Evolutionary conservation across 2,888 invertebrate species (phyloP), one percentile per base, ranked within the genome.

Genomic region (Augochlorella aurata): DNA sequence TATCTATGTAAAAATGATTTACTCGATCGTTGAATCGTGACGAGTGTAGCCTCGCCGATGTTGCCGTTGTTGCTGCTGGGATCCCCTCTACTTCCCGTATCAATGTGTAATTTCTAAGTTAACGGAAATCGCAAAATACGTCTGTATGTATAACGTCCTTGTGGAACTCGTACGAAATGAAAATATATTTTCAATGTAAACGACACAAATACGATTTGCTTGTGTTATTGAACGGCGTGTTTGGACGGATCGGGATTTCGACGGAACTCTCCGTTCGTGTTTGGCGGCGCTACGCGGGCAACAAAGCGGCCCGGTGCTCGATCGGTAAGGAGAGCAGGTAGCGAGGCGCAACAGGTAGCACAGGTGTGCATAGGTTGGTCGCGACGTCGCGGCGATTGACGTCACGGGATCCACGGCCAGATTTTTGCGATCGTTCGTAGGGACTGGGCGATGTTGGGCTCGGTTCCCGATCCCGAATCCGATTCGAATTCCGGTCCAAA

Each of bases 151-250:
- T 84, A 78, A 81, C 84, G 82, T 75, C 74, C 76, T 82, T 84
- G 82, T 77, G 71, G 67, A 79, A 79, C 79, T 74, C 79, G 69
- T 81, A 83, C 79, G 68, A 82, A 85, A 77, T 84, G 83, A 74
- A 87, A 88, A 87, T 90, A 88, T 89, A 90, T 89, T 90, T 90
- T 89, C 85, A 83, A 77, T 77, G 82, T 83, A 81, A 77, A 77
- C 77, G 71, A 76, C 69, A 52, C 61, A 58, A 14, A 14, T 12
- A 47, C 12, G 52, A 18, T 63, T 38, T 61, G 72, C 16, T 45
- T 63, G 29, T 66, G 29, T 45, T 50, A 65, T n/a, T 50, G 16
- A 7, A 1, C 12, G 47, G 47, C 0, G 45, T 2, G 47, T 47
- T 38, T 38, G 5, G 38, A 38, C 47, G 7, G 24, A 58, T 5